Conservation (phyloP, 2,797 vertebrate genomes). For the Muscicapa comitata region DNA sequence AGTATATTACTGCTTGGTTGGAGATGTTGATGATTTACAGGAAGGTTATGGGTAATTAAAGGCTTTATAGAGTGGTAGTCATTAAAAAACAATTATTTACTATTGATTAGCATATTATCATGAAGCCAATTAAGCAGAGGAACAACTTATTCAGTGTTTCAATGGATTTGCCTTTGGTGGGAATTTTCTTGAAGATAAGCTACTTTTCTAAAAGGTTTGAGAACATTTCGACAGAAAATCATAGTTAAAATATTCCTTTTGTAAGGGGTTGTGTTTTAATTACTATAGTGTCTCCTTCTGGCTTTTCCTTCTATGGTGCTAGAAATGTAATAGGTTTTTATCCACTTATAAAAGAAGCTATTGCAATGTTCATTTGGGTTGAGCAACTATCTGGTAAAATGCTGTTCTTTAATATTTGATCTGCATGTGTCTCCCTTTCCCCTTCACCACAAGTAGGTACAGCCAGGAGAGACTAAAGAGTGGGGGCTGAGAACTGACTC, state of each 20-base stretch:
- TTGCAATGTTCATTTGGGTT: neutral
- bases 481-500: neutral
- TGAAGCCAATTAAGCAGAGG: neutral
- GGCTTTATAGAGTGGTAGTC: neutral
- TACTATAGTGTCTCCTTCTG: neutral
- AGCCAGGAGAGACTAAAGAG: neutral
- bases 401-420: neutral
- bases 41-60: neutral
- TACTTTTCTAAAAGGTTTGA: neutral
- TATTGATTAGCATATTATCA: conserved; percentile 3
- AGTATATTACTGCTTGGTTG: neutral
- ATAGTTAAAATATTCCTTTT: neutral
- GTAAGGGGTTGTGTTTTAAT: neutral
- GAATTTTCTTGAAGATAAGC: neutral
- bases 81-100: conserved; percentile 17
- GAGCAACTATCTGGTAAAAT: neutral
- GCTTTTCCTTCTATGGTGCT: neutral
- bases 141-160: neutral
- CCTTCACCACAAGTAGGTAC: neutral
- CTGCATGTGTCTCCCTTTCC: neutral
- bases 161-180: neutral
- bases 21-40: neutral
- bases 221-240: neutral
- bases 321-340: neutral
- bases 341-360: neutral